These are phyloP conservation scores for Drosophila oshimai DNA, from an alignment of 1,140 invertebrate genomes.

Conservation along the genomic window DNA sequence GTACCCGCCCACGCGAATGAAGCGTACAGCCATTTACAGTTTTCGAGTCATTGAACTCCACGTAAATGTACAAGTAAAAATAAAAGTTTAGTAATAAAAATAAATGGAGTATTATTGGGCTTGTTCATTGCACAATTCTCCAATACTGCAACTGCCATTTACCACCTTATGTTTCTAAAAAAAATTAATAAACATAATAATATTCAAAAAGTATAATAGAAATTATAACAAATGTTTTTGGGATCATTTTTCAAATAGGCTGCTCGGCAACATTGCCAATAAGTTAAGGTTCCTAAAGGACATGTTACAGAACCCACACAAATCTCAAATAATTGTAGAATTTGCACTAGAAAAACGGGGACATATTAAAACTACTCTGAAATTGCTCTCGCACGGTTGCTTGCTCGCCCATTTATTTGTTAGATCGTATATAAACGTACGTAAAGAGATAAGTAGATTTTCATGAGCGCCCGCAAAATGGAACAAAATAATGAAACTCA, in stretches of 20 bases:
- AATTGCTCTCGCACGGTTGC: constrained; percentile 20
- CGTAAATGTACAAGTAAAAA: constrained; percentile 11
- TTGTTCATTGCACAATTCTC: too few species aligned
- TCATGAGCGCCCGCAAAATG: constrained; percentile 54
- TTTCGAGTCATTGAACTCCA: constrained; percentile 39
- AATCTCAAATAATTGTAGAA: constrained; percentile 20
- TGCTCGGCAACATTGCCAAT: too few species aligned
- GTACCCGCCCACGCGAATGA: background rate
- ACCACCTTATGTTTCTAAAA: too few species aligned
- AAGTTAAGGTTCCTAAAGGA: too few species aligned
- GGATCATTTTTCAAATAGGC: too few species aligned
- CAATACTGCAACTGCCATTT: too few species aligned
- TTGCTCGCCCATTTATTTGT: constrained; percentile 5
- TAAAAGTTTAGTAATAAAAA: constrained; percentile 25
- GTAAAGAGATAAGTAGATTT: constrained; percentile 39
- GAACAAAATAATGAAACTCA: constrained; percentile 63
- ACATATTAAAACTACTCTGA: constrained; percentile 6
- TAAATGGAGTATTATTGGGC: too few species aligned
- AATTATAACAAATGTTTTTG: background rate
- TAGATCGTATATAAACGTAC: constrained; percentile 18
- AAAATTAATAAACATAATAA: too few species aligned
- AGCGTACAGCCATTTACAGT: constrained; percentile 3
- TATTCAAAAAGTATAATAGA: background rate
- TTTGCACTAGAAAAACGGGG: background rate
- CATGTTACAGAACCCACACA: too few species aligned